These are phyloP conservation scores for Calliopsis andreniformis DNA, from an alignment of 1,140 invertebrate genomes.

Conservation along the genomic window DNA sequence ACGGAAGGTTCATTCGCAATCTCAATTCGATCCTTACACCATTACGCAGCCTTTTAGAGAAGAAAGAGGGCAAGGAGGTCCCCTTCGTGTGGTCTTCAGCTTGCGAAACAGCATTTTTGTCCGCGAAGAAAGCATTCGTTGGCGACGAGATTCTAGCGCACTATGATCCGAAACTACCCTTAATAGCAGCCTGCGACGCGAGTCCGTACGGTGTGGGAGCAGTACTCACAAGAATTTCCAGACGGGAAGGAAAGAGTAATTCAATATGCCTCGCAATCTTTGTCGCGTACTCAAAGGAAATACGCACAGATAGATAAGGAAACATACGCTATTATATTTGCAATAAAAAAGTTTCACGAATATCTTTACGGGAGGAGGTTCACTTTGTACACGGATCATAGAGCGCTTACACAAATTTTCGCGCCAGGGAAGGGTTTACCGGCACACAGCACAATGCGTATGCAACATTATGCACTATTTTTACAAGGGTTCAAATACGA, in stretches of 20 bases:
- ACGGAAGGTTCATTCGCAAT: slow-evolving; percentile 42
- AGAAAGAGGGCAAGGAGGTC: slow-evolving; percentile 9
- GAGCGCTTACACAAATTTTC: slow-evolving; percentile 77
- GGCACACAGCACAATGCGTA: slow-evolving; percentile 65
- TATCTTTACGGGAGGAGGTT: slow-evolving; percentile 77
- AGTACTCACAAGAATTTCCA: slow-evolving; percentile 34
- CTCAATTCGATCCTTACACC: slow-evolving; percentile 49
- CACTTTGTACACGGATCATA: slow-evolving; percentile 79
- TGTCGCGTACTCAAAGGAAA: slow-evolving; percentile 77
- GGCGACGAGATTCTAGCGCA: slow-evolving; percentile 63
- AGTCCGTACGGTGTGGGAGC: slow-evolving; percentile 30
- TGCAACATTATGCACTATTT: slow-evolving; percentile 68
- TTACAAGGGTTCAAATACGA: slow-evolving; percentile 59
- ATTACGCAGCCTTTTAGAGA: slow-evolving; percentile 58
- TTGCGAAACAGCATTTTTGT: slow-evolving; percentile 62
- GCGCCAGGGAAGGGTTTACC: slow-evolving; percentile 72
- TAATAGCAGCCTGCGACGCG: slow-evolving; percentile 71
- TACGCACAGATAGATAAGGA: slow-evolving; percentile 83
- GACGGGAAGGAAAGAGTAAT: slow-evolving; percentile 73
- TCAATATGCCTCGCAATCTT: slow-evolving; percentile 76
- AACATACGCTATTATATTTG: slow-evolving; percentile 65
- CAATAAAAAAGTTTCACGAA: slow-evolving; percentile 55
- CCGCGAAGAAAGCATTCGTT: slow-evolving; percentile 65
- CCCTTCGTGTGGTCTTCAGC: slow-evolving; percentile 53
- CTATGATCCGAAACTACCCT: slow-evolving; percentile 71